phyloP scores from a whole-genome alignment of 1,140 invertebrate genomes.

The Pogonus chalceus region DNA sequence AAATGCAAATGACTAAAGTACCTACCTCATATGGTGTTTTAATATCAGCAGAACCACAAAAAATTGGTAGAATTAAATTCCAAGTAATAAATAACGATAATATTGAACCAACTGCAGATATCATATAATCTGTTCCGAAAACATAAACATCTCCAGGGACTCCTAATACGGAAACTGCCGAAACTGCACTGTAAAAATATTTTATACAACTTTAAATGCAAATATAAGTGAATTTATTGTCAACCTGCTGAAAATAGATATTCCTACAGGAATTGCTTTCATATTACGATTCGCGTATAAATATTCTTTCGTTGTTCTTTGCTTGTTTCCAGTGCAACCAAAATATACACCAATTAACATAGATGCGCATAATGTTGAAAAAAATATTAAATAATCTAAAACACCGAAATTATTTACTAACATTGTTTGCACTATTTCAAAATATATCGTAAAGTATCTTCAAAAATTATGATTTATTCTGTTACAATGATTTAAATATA shows the following conservation, averaged over 20 bases:
- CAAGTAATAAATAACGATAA: neutral
- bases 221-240: constrained; percentile 10
- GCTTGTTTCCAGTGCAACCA: constrained; percentile 59
- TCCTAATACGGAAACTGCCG: neutral
- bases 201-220: neutral
- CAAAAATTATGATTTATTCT: too few species aligned
- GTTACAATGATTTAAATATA: too few species aligned
- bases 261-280: constrained; percentile 62
- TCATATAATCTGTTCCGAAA: neutral
- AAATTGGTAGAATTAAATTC: neutral
- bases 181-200: neutral
- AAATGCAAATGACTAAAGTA: too few species aligned
- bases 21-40: constrained; percentile 1
- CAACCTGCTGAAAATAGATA: constrained; percentile 67
- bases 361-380: constrained; percentile 51
- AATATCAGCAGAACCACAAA: neutral
- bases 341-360: constrained; percentile 67
- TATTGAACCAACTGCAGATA: neutral
- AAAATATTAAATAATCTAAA: constrained; percentile 54
- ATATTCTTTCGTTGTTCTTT: constrained; percentile 63
- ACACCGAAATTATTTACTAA: too few species aligned
- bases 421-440: too few species aligned
- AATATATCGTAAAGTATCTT: too few species aligned
- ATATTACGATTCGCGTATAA: constrained; percentile 69
- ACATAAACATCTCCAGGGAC: neutral